These are phyloP conservation scores for Heterohyrax brucei DNA, from an alignment of 2,797 vertebrate species.

Conservation along the genomic window DNA sequence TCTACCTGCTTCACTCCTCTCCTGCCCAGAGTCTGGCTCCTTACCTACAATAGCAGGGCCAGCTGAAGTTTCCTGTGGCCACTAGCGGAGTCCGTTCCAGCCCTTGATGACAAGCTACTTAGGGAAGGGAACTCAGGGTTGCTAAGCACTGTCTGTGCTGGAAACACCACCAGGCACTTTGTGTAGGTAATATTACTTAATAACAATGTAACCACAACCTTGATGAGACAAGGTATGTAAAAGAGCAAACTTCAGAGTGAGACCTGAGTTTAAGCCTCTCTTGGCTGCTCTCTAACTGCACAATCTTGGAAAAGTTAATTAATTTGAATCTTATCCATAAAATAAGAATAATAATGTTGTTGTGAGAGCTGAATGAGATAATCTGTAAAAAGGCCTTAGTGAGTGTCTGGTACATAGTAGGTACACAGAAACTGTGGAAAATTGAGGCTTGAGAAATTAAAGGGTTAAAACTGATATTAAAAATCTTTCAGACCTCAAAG, in stretches of 20 bases:
- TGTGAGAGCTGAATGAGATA: background rate
- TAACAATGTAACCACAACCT: constrained; percentile 20
- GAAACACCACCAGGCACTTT: background rate
- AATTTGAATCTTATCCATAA: background rate
- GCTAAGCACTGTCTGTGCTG: background rate
- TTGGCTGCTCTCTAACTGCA: background rate
- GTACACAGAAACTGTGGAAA: constrained; percentile 22
- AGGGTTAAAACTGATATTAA: constrained; percentile 19
- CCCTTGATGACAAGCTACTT: background rate
- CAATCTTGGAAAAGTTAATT: background rate
- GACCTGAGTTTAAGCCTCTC: background rate
- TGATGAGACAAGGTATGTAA: background rate
- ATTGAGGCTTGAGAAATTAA: background rate
- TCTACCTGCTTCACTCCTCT: background rate
- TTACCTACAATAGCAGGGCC: background rate
- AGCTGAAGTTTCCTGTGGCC: background rate
- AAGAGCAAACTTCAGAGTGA: background rate
- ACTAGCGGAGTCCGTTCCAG: background rate
- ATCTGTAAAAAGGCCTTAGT: background rate
- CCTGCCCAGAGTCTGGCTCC: background rate
- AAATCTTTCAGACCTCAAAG: constrained; percentile 21
- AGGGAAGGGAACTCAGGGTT: background rate
- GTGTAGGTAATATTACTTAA: background rate
- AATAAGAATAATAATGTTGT: background rate
- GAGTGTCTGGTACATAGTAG: background rate